These are phyloP conservation scores for Alitta virens DNA, from an alignment of 2,888 invertebrate genomes.

Conservation along the genomic window DNA sequence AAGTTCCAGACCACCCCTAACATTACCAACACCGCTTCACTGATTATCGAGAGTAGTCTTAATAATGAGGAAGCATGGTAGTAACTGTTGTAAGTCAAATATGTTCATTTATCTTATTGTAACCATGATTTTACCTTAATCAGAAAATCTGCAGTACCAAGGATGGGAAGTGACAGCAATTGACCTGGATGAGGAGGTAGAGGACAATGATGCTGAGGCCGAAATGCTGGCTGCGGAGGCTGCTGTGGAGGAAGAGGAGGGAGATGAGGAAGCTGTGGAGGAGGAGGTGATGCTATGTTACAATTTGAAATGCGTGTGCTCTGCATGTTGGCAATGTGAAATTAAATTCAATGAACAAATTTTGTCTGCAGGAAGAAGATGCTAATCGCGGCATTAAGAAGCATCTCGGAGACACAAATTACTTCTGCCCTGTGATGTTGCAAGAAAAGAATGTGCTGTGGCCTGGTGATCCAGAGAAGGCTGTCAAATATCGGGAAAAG, in stretches of 20 bases:
- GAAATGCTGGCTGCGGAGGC: slow-evolving; percentile 34
- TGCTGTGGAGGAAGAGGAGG: slow-evolving; percentile 44
- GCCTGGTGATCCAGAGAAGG: slow-evolving; percentile 55
- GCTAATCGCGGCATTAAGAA: slow-evolving; percentile 52
- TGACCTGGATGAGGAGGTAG: slow-evolving; percentile 55
- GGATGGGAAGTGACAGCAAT: slow-evolving; percentile 48
- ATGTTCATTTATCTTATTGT: too few relatives aligned
- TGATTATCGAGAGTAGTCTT: too few relatives aligned
- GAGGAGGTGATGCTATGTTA: neutral
- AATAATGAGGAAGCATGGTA: too few relatives aligned
- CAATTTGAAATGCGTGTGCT: too few relatives aligned
- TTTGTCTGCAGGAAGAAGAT: slow-evolving; percentile 45
- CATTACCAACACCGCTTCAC: too few relatives aligned
- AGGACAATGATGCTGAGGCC: slow-evolving; percentile 45
- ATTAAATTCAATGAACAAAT: too few relatives aligned
- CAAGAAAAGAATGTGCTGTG: slow-evolving; percentile 49
- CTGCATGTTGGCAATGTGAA: too few relatives aligned
- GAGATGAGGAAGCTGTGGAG: neutral
- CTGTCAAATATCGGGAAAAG: slow-evolving; percentile 52
- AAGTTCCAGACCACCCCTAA: too few relatives aligned
- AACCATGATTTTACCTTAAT: too few relatives aligned
- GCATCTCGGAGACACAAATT: slow-evolving; percentile 54
- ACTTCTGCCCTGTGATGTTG: slow-evolving; percentile 56
- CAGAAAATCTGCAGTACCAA: slow-evolving; percentile 42
- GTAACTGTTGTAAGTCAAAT: too few relatives aligned